Evolutionary conservation across 2,113 vertebrate genomes (phyloP), one percentile per base, ranked within the genome.

Genomic region (Neodontobutis hainanensis): DNA sequence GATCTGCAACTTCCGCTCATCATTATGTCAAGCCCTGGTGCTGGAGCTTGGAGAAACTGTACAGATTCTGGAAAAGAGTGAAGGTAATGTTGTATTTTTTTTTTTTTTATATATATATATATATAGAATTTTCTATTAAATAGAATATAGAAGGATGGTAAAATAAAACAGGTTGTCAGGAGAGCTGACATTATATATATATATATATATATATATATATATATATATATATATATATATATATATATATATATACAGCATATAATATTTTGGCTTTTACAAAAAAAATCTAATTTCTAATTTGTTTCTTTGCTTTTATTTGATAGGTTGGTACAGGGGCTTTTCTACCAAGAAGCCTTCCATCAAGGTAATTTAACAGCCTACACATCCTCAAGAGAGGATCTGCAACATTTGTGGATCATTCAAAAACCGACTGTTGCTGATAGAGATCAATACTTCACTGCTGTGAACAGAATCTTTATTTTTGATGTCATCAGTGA

Each of bases 11-110:
- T 99, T 99, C 92, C 94, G 96, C 78, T 96, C 94, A 73, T 84
- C 95, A 57, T 93, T 95, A 78, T 95, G 95, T 58, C 96, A 99
- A 87, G 95, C 95, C 43, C 93, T 99, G 87, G 91, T 95, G 60
- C 92, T 99, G 92, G 97, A 99, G 93, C 94, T 99, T 68, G 97
- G 97, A 90, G 97, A 99, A 90, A 98, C 95, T 7, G 96, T 99
- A 15, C 97, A 99, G 90, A 98, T 99, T 87, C 89, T 98, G 87
- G 97, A 99, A 91, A 99, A 97, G 90, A 96, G 94, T 91, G 96
- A 98, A 92, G 97, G 97, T 99, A 89, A 89, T 50, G 52, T 56
- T 15, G 11, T 5, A 32, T 11, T 5, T 14, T 43, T 11, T 1
- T 27, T 46, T 6, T 46, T 1, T 9, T 10, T 10, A 50, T 7